Evolutionary conservation across 1,140 invertebrate genomes (phyloP).

Genomic region (Drosophila kohkoa): DNA sequence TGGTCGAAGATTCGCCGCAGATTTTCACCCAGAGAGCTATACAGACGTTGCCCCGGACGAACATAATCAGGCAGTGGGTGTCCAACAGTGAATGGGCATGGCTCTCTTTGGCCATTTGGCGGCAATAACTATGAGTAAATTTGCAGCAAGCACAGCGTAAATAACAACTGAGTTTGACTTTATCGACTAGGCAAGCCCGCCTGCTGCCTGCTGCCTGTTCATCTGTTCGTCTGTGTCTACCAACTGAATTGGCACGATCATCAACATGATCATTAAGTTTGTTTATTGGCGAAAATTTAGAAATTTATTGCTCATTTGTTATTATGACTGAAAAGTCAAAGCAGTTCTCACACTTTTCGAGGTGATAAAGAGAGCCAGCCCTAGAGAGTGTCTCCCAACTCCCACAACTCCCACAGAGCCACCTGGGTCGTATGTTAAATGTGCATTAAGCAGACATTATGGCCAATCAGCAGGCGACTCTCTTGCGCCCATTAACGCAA

Average conservation of each 20-base stretch:
- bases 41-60: slow-evolving; percentile 68
- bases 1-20: slow-evolving; percentile 43
- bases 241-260: slow-evolving; percentile 50
- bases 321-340: slow-evolving; percentile 55
- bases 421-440: slow-evolving; percentile 47
- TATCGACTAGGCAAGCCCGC: neutral
- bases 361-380: slow-evolving; percentile 54
- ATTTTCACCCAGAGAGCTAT: slow-evolving; percentile 56
- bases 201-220: neutral
- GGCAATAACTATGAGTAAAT: slow-evolving; percentile 1
- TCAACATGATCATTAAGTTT: slow-evolving; percentile 77
- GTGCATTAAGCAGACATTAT: slow-evolving; percentile 70
- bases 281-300: slow-evolving; percentile 81
- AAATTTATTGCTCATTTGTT: slow-evolving; percentile 81
- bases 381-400: slow-evolving; percentile 33
- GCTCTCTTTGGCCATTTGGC: slow-evolving; percentile 15
- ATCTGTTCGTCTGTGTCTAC: neutral
- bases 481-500: neutral
- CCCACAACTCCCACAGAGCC: neutral
- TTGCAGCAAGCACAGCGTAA: neutral
- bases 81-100: slow-evolving; percentile 56
- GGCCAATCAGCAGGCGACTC: slow-evolving; percentile 56
- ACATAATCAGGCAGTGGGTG: slow-evolving; percentile 80
- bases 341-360: slow-evolving; percentile 73
- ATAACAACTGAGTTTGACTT: neutral